Conservation (phyloP, 2,113 vertebrate species). For the Proterorhinus semilunaris region DNA sequence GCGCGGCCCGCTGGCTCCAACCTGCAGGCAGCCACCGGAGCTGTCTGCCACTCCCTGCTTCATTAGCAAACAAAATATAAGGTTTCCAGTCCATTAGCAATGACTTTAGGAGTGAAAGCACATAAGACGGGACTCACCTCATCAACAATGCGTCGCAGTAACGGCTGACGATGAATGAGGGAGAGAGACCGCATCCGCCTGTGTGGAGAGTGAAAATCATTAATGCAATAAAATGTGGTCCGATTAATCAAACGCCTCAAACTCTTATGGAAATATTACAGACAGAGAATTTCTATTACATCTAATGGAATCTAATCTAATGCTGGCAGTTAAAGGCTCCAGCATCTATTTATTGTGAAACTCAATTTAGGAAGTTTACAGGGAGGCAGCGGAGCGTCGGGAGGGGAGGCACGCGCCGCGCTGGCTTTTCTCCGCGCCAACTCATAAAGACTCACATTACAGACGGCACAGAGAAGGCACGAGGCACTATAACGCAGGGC, state of each 20-base stretch:
- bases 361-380: constrained; percentile 99
- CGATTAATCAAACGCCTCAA: constrained; percentile 99
- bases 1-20: constrained; percentile 68
- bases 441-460: constrained; percentile 99
- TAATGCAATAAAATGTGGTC: constrained; percentile 99
- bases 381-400: constrained; percentile 96
- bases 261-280: constrained; percentile 98
- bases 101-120: constrained; percentile 99
- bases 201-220: constrained; percentile 90
- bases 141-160: constrained; percentile 99
- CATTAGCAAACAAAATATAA: constrained; percentile 99
- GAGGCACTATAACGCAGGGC: constrained; percentile 59
- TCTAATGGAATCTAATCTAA: constrained; percentile 99
- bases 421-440: constrained; percentile 76
- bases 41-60: constrained; percentile 85
- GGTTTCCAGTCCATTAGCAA: constrained; percentile 99
- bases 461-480: constrained; percentile 80
- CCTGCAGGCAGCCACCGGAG: constrained; percentile 72
- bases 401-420: constrained; percentile 83
- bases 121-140: constrained; percentile 99
- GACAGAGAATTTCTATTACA: constrained; percentile 98
- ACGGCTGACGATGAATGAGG: constrained; percentile 90
- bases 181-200: constrained; percentile 88
- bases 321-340: constrained; percentile 99
- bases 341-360: constrained; percentile 95